Evolutionary conservation across 1,140 invertebrate genomes (phyloP), one percentile per base, ranked within the genome.

Genomic region (Drosophila kikkawai): DNA sequence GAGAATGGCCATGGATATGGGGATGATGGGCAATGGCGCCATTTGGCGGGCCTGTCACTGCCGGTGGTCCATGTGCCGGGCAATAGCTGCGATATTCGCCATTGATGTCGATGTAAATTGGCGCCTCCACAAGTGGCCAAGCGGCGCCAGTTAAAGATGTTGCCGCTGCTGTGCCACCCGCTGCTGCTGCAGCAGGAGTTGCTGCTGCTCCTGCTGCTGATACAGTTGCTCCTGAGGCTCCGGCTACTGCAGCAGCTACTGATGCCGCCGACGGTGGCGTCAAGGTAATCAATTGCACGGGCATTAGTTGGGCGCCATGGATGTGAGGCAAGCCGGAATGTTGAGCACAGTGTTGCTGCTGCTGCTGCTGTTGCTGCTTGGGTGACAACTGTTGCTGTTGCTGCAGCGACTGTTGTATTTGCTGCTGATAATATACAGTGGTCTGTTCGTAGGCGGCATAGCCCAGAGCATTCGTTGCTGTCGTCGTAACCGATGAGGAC

Each of bases 21-120:
- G 77, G 79, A 57, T 87, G 83, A 50, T 70, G 77, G 45, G 79
- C 60, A 55, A 85, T 81, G 70, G 75, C 80, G 70, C 69, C 83
- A 82, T 55, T 67, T 42, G 78, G 66, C 34, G 60, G 67, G 39
- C 57, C 73, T 48, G 75, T 47, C 50, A 61, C 64, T 55, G 83
- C 78, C 50, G 91, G 81, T 65, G 86, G 91, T 58, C 90, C 90
- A 77, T 92, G 91, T 48, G 91, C 90, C 22, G 91, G 91, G 60
- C 91, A 92, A 73, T 58, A 91, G 69, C 83, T 88, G 29, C 90
- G 91, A 71, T 82, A 75, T 59, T 92, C 91, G 4, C 91, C 91
- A 80, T 91, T 91, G 47, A 83, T 67, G 50, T 92, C 91, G 44
- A 92, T 82, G 69, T 90, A 92, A 69, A 92, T 81, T 56, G 91